phyloP scores from a whole-genome alignment of 2,888 invertebrate species.

The Pseudococcus longispinus region DNA sequence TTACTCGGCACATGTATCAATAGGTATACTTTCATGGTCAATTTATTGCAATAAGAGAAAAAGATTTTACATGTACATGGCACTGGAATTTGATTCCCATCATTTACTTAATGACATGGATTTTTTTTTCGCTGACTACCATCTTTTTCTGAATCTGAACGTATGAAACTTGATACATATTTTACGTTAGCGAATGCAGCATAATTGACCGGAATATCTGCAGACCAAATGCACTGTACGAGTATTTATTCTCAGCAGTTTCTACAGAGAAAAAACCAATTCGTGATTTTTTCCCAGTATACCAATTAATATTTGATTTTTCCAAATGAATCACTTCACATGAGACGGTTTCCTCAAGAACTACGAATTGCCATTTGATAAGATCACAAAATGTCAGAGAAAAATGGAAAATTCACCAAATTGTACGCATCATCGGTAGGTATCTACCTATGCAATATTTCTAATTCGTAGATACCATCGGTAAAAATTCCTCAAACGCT shows the following conservation, averaged over 20 bases:
- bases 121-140: background rate
- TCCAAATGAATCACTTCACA: background rate
- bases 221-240: background rate
- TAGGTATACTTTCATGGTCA: background rate
- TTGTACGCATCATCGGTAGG: background rate
- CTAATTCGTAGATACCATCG: background rate
- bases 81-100: background rate
- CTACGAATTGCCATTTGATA: no score
- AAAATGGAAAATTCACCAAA: background rate
- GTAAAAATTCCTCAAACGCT: background rate
- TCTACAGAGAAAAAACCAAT: background rate
- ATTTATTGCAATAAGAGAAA: background rate
- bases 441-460: no score
- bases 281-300: no score
- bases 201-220: background rate
- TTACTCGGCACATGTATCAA: no score
- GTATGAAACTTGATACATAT: background rate
- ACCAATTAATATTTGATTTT: background rate
- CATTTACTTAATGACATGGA: background rate
- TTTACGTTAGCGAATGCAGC: background rate
- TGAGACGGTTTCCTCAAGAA: no score
- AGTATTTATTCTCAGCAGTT: background rate
- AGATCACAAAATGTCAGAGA: background rate
- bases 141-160: background rate
- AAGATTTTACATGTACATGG: background rate